A percentile compares a stretch with the other conserved stretches of the same genome.
Evolutionary conservation across 2,888 invertebrate species (phyloP).

Genomic region (Griposia aprilina): DNA sequence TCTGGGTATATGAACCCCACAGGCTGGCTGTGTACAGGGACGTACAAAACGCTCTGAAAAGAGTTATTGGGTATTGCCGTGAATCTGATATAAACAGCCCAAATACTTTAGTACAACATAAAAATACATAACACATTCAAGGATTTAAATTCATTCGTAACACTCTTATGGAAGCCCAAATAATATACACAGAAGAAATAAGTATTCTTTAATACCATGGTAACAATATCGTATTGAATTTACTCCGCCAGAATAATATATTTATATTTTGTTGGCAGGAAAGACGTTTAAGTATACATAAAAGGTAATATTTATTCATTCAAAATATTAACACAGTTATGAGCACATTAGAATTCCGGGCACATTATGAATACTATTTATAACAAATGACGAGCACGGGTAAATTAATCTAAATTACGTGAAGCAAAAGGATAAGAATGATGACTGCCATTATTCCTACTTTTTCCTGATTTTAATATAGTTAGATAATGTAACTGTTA

Average conservation of each 20-base stretch:
- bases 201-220: background rate
- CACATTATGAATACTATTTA: slow-evolving; percentile 22
- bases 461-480: background rate
- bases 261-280: slow-evolving; percentile 3
- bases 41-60: too few relatives aligned
- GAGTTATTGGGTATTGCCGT: too few relatives aligned
- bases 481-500: background rate
- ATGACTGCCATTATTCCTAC: background rate
- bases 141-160: slow-evolving; percentile 3
- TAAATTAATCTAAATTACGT: background rate
- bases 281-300: slow-evolving; percentile 18
- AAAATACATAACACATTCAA: background rate
- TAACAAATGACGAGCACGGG: slow-evolving; percentile 7
- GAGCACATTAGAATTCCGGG: slow-evolving; percentile 35
- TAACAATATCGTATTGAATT: slow-evolving; percentile 25
- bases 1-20: too few relatives aligned
- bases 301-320: slow-evolving; percentile 35
- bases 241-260: slow-evolving; percentile 1
- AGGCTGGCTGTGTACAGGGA: too few relatives aligned
- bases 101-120: slow-evolving; percentile 3
- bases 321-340: slow-evolving; percentile 36
- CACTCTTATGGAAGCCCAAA: slow-evolving; percentile 15
- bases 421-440: background rate
- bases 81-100: background rate
- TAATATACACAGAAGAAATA: slow-evolving; percentile 18